Base-by-base conservation (phyloP, 2,888 invertebrate species). In the Calliphora vomitoria region DNA sequence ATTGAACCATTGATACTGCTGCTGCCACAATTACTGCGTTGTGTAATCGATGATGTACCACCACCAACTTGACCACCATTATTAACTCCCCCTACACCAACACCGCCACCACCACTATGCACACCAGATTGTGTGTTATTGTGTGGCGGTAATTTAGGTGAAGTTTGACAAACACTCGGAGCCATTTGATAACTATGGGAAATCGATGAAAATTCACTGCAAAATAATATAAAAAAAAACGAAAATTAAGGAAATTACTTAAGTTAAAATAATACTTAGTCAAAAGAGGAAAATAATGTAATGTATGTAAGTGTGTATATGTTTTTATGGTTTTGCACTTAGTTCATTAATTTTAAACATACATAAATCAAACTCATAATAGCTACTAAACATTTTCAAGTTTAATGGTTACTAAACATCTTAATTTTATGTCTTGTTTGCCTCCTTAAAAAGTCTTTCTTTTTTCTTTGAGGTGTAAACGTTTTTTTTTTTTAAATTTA, bases 181-280 rank as follows among this genome's bases (percentile, higher is more conserved):
- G 94, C 94, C 95, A 95, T 95, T 89, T 93, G 94, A 90, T 93
- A 93, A 85, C 93, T 93, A 94, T 94, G 86, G 78, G 87, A 93
- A 90, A 93, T 93, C 50, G 91, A 91, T 66, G 93, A 93, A 89
- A 94, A 91, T 88, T 94, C 94, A 92, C 95, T 95, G 92, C 20
- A 93, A 94, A 85, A 85, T 20, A 20, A 53, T 18, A 53, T 89
- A 90, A 89, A 89, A 87, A 62, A 85, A 75, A 68, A 74, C 78
- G 74, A 69, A 76, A 66, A 87, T 60, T 25, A 50, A 66, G 38
- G 13, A 80, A 53, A 76, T 64, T 13, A 25, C 25, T 35, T 6
- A 35, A 4, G 4, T 5, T 3, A 6, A 35, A 6, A 35, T 35
- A 35, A 35, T 8, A 41, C 25, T 25, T 25, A 53, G n/a, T 53